phyloP scores from a whole-genome alignment of 2,888 invertebrate genomes.

The Rhyacophila evoluta region DNA sequence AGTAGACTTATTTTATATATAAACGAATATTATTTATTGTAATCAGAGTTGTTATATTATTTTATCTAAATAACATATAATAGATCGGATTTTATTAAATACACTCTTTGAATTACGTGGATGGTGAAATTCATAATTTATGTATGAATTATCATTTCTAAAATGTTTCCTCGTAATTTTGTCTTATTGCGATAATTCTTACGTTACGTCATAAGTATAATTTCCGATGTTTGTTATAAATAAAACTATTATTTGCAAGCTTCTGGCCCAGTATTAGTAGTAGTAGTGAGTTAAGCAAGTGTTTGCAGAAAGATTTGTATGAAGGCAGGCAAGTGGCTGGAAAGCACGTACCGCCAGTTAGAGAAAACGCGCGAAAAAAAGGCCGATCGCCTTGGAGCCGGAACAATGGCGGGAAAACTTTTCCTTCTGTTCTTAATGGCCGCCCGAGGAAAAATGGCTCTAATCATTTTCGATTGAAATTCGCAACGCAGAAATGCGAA shows the following conservation, averaged over 20 bases:
- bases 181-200: too few species aligned
- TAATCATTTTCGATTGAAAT: slow-evolving; percentile 54
- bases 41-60: too few species aligned
- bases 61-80: too few species aligned
- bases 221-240: too few species aligned
- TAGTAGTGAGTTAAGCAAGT: not conserved
- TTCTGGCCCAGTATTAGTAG: not conserved
- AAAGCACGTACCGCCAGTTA: slow-evolving; percentile 53
- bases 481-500: slow-evolving; percentile 39
- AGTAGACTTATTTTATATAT: too few species aligned
- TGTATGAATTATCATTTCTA: too few species aligned
- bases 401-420: slow-evolving; percentile 48
- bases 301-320: slow-evolving; percentile 45
- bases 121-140: too few species aligned
- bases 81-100: too few species aligned
- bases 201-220: too few species aligned
- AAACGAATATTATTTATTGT: too few species aligned
- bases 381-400: slow-evolving; percentile 47
- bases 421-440: slow-evolving; percentile 50
- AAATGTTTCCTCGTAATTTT: too few species aligned
- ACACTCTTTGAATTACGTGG: too few species aligned
- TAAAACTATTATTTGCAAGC: slow-evolving; percentile 12
- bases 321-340: slow-evolving; percentile 25
- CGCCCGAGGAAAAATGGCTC: slow-evolving; percentile 47
- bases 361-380: slow-evolving; percentile 43